These are phyloP conservation scores for Diadophis punctatus DNA, from an alignment of 2,113 vertebrate species.

Conservation along the genomic window DNA sequence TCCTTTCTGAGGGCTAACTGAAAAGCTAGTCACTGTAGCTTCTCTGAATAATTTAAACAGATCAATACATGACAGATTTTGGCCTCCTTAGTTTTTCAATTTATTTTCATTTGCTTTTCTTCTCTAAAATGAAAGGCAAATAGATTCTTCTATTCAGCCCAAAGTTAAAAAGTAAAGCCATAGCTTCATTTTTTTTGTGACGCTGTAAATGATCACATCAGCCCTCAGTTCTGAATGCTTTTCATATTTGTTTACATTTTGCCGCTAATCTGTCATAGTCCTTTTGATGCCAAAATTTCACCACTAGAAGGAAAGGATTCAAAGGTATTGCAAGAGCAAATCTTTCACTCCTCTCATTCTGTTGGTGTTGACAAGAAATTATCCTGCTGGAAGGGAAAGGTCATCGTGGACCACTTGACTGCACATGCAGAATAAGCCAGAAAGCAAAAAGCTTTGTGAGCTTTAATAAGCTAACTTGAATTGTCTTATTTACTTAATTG, in stretches of 20 bases:
- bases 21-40: constrained; percentile 12
- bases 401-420: not conserved
- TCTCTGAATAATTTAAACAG: not conserved
- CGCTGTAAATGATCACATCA: not conserved
- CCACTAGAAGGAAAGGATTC: constrained; percentile 4
- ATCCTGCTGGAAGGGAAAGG: accelerated
- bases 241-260: not conserved
- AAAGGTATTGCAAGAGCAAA: not conserved
- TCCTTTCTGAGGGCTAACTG: not conserved
- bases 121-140: not conserved
- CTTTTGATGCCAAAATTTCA: constrained; percentile 7
- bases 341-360: not conserved
- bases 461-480: constrained; percentile 1
- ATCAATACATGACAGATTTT: not conserved
- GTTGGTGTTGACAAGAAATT: constrained; percentile 10
- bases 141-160: not conserved
- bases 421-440: not conserved
- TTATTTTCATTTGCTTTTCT: not conserved
- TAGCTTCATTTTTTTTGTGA: not conserved
- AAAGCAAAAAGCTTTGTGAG: not conserved
- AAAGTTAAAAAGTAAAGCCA: not conserved
- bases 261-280: accelerated
- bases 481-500: constrained; percentile 10
- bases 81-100: not conserved
- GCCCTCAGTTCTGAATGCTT: not conserved